phyloP scores from a whole-genome alignment of 2,797 vertebrate genomes.

The Sphaeramia orbicularis region DNA sequence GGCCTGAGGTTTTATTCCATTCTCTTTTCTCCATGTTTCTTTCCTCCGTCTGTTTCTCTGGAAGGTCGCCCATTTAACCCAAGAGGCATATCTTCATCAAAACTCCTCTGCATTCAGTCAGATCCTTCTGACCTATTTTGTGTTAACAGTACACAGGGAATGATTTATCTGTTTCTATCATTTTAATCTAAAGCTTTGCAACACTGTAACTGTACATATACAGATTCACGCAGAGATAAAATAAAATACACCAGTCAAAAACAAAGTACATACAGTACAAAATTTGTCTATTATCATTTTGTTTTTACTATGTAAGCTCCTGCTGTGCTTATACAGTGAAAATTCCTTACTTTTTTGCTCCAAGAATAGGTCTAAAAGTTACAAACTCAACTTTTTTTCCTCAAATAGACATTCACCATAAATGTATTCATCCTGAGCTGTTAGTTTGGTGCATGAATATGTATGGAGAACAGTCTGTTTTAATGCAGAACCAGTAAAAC shows the following conservation, averaged over 20 bases:
- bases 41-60: conserved; percentile 64
- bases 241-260: not conserved
- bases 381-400: conserved; percentile 2
- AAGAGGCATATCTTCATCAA: conserved; percentile 13
- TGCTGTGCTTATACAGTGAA: not conserved
- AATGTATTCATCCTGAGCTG: too few species aligned
- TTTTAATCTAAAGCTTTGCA: not conserved
- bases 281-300: not conserved
- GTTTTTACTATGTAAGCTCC: conserved; percentile 3
- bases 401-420: not conserved
- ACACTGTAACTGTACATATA: not conserved
- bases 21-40: conserved; percentile 26
- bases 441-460: too few species aligned
- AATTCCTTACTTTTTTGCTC: conserved; percentile 1
- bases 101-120: not conserved
- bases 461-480: too few species aligned
- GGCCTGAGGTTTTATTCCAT: conserved; percentile 63
- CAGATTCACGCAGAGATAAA: conserved; percentile 9
- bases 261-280: not conserved
- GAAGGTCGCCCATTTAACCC: conserved; percentile 45
- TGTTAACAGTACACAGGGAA: not conserved
- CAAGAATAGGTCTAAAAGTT: not conserved
- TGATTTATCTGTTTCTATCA: not conserved
- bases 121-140: not conserved
- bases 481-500: too few species aligned